Conservation (phyloP, 1,140 invertebrate genomes). For the Phenacoccus solenopsis region DNA sequence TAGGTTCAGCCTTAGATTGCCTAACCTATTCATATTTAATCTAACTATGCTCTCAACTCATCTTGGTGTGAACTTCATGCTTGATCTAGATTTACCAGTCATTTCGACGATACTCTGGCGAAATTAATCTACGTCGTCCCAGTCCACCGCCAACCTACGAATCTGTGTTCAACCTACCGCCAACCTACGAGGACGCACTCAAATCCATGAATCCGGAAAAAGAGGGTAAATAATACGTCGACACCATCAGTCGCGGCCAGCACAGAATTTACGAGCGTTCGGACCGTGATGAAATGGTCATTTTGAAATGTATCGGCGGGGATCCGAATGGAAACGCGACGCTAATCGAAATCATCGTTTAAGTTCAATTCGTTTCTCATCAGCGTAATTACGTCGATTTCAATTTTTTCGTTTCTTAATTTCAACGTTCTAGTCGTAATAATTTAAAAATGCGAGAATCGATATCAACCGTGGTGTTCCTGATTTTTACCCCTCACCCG, state of each 20-base stretch:
- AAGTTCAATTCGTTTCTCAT: not conserved
- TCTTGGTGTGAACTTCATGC: no score
- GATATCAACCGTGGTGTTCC: no score
- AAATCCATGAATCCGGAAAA: conserved; percentile 19
- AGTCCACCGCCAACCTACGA: conserved; percentile 21
- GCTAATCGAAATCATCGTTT: not conserved
- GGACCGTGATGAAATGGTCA: no score
- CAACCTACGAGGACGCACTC: conserved; percentile 19
- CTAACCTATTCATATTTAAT: no score
- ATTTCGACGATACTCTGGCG: conserved; percentile 1
- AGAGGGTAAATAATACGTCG: not conserved
- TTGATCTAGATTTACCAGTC: not conserved
- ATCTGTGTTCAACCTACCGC: conserved; percentile 21
- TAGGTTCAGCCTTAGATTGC: no score
- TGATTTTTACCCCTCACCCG: no score
- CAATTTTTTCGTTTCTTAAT: no score
- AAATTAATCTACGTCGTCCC: not conserved
- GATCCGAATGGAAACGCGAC: no score
- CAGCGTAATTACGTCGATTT: not conserved
- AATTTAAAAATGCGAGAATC: not conserved
- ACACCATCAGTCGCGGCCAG: not conserved
- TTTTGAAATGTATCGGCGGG: no score
- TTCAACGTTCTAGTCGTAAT: not conserved
- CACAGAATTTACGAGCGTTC: no score
- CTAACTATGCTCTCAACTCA: no score